phyloP scores from a whole-genome alignment of 35 echinoderm and acorn worm genomes.

The Hemicentrotus pulcherrimus region DNA sequence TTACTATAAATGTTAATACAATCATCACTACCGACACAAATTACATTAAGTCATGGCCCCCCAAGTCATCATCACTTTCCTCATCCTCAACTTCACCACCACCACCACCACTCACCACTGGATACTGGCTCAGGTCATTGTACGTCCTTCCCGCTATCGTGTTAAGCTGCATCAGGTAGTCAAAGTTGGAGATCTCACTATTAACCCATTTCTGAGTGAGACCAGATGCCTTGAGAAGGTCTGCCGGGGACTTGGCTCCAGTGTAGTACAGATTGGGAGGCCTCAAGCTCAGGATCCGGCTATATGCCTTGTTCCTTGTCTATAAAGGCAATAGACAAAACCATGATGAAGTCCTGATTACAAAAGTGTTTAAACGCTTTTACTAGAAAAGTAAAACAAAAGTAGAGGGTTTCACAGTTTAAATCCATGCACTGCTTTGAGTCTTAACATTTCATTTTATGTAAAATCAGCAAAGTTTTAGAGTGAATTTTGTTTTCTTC shows the following conservation, averaged over 20 bases:
- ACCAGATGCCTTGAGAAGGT: slow-evolving; percentile 81
- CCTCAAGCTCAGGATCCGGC: slow-evolving; percentile 71
- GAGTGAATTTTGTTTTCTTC: too few relatives aligned
- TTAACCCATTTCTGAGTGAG: slow-evolving; percentile 94
- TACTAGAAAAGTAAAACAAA: background rate
- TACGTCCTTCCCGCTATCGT: slow-evolving; percentile 96
- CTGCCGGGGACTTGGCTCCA: slow-evolving; percentile 87
- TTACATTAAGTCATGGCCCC: too few relatives aligned
- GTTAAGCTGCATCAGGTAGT: slow-evolving; percentile 98
- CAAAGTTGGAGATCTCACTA: slow-evolving; percentile 99
- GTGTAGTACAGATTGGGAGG: slow-evolving; percentile 90
- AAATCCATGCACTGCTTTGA: too few relatives aligned
- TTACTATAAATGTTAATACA: background rate
- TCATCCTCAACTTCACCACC: background rate
- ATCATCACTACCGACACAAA: too few relatives aligned
- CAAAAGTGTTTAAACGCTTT: background rate
- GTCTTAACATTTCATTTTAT: too few relatives aligned
- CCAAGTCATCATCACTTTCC: background rate
- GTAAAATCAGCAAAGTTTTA: too few relatives aligned
- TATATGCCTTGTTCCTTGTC: slow-evolving; percentile 89
- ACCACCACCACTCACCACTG: slow-evolving; percentile 73
- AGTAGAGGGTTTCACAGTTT: too few relatives aligned
- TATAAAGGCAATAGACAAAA: slow-evolving; percentile 5
- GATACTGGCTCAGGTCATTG: slow-evolving; percentile 98
- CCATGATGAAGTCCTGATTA: background rate